Evolutionary conservation across 2,113 vertebrate genomes (phyloP), one percentile per base, ranked within the genome.

Genomic region (Lepidothrix coronata): DNA sequence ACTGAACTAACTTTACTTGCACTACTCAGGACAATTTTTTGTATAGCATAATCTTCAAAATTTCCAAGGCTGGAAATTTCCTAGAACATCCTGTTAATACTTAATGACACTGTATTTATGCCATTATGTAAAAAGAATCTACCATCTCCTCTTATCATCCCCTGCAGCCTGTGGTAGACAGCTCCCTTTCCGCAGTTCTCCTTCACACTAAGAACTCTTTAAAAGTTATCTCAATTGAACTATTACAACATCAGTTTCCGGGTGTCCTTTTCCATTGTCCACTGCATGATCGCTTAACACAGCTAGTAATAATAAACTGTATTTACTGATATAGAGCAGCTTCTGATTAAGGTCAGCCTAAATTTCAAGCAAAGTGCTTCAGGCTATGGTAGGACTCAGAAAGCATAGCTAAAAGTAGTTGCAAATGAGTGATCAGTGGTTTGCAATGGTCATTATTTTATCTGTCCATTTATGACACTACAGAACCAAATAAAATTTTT

Each of bases 271-370:
- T 44, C 22, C 23, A 24, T 43, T 59, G 30, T 16, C 48, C 63
- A 6, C 35, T 71, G 16, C 0, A 0, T 25, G 33, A 63, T 5
- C 14, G 51, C 54, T 33, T 68, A 83, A 49, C 23, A 35, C 9
- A 61, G 21, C 3, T 68, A 55, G 18, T 39, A 51, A 30, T 46
- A 78, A 68, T 13, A 43, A 84, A 27, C 10, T 80, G 13, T 4
- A 33, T 55, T 76, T 33, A 72, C 12, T 27, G 14, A 12, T n/a
- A 86, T 86, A 77, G 15, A 54, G 24, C 3, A 93, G 10, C 19
- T 73, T 68, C 49, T 67, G 30, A 52, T 14, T 52, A 24, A 37
- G 8, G 28, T 44, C 54, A 33, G 6, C 37, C 35, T 86, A 54
- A 62, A 43, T 43, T 55, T 78, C 58, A 6, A 2, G 4, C 16